A percentile compares a stretch with the other conserved stretches of the same genome.
These are phyloP conservation scores for Peromyscus californicus DNA, from an alignment of 2,113 vertebrate genomes.

Conservation along the genomic window DNA sequence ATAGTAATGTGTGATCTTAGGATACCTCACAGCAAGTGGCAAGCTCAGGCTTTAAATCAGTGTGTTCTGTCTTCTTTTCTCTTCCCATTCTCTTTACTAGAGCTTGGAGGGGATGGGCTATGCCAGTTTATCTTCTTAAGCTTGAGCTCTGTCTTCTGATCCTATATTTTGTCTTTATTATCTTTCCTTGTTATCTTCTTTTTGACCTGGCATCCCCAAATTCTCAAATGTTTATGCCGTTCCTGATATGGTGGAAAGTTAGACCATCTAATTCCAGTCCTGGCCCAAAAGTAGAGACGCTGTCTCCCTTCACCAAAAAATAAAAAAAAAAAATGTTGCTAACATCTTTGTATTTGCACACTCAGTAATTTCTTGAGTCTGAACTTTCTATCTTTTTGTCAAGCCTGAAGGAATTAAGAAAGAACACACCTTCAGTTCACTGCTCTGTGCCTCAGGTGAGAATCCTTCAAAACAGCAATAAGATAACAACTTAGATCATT, in stretches of 20 bases:
- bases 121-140: neutral
- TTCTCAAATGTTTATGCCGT: neutral
- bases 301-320: too few species aligned
- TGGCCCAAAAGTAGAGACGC: neutral
- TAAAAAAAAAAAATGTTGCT: neutral
- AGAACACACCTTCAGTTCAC: neutral
- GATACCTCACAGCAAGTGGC: neutral
- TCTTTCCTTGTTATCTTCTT: too few species aligned
- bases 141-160: neutral
- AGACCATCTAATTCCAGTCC: neutral
- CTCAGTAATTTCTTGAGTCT: neutral
- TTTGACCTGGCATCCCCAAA: neutral
- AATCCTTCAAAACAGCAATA: neutral
- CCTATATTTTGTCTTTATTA: neutral
- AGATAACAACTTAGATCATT: too few species aligned
- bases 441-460: neutral
- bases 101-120: neutral
- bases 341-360: neutral
- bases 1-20: accelerated
- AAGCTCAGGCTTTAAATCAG: too few species aligned
- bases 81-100: neutral
- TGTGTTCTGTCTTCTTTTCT: neutral
- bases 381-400: neutral
- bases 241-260: neutral
- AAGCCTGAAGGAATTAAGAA: neutral